Evolutionary conservation across 2,113 vertebrate genomes (phyloP), one percentile per base, ranked within the genome.

Genomic region (Orthonyx spaldingii): DNA sequence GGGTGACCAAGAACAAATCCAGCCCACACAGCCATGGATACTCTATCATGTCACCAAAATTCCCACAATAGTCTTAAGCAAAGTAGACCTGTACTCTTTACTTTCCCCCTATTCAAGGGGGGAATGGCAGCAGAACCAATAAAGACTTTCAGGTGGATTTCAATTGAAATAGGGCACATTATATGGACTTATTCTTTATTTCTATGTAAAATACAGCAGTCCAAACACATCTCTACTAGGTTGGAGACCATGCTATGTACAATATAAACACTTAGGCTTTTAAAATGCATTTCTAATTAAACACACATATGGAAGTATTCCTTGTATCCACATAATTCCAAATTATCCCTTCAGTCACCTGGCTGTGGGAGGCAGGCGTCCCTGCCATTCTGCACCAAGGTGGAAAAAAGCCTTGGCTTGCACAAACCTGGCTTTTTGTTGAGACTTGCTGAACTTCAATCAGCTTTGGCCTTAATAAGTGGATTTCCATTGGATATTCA

Each of bases 21-120:
- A 69, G 46, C 9, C 26, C 19, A 5, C 2, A 8, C 1, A 37
- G 24, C 13, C 23, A 6, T 0, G 1, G 1, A n/a, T 14, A 44
- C 1, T 0, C 11, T 21, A 27, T 2, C 8, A 5, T 4, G 3
- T 41, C 1, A 33, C 13, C 23, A 32, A 10, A 79, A 49, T 11
- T 32, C 42, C 35, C 9, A 24, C 28, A 5, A 18, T 9, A 35
- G 7, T 14, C 26, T 47, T 24, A 24, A 10, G 5, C 28, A 9
- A 46, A 41, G 10, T 1, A 33, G 16, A 56, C 10, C 8, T 14
- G 17, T 17, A 26, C 13, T 76, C 11, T 33, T 60, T 23, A 32
- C 21, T 32, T 37, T 75, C 6, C 22, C 19, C 14, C 11, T 33
- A 8, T 12, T 52, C 21, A 61, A 42, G 16, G 7, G 1, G 3